These are phyloP conservation scores for Huso huso DNA, from an alignment of 2,797 vertebrate species.

Conservation along the genomic window DNA sequence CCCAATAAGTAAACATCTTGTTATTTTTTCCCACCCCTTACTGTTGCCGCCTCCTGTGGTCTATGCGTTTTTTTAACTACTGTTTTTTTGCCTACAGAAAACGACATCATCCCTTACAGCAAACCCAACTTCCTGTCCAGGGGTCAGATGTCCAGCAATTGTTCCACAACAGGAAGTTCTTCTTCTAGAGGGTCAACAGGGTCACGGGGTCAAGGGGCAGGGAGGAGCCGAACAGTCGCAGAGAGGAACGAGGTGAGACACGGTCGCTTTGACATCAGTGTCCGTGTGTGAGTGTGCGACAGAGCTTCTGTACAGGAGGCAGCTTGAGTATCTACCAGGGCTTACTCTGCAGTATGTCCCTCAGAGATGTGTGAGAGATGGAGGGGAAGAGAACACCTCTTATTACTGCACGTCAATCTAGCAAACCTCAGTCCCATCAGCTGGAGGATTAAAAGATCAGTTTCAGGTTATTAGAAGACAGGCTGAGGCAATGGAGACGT, in stretches of 20 bases:
- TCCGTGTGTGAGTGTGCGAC: too few relatives aligned
- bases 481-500: not conserved
- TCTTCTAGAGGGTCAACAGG: conserved; percentile 81
- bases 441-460: not conserved
- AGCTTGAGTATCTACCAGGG: too few relatives aligned
- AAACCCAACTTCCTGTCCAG: conserved; percentile 68
- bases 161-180: conserved; percentile 82
- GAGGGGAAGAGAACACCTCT: not conserved
- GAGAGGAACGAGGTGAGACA: conserved; percentile 57
- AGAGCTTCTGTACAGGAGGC: too few relatives aligned
- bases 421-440: not conserved
- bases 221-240: conserved; percentile 39
- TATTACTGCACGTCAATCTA: not conserved
- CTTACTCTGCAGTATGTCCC: too few relatives aligned
- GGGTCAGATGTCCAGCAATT: conserved; percentile 71
- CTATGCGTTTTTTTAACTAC: too few relatives aligned
- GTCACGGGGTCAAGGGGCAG: conserved; percentile 62
- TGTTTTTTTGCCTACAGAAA: conserved; percentile 55
- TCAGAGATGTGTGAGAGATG: too few relatives aligned
- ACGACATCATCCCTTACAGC: conserved; percentile 60
- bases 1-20: too few relatives aligned
- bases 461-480: not conserved
- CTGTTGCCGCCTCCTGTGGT: too few relatives aligned
- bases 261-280: too few relatives aligned
- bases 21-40: too few relatives aligned